These are phyloP conservation scores for Clarias macrocephalus DNA, from an alignment of 2,113 vertebrate genomes.

Conservation along the genomic window DNA sequence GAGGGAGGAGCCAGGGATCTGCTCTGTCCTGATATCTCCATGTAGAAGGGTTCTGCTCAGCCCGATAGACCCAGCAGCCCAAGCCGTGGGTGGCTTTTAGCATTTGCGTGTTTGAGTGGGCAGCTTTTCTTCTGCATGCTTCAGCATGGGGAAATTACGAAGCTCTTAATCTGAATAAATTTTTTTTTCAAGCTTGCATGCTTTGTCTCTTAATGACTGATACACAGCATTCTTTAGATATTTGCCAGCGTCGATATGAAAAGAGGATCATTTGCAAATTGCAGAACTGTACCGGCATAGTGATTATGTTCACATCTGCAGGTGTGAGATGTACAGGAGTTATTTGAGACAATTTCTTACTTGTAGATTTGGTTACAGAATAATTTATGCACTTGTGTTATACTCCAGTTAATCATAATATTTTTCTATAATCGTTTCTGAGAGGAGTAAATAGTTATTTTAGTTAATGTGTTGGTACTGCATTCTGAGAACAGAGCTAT, in stretches of 20 bases:
- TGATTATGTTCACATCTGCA: too few relatives aligned
- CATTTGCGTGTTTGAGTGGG: slow-evolving; percentile 47
- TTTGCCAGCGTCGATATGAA: neutral
- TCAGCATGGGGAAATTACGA: slow-evolving; percentile 47
- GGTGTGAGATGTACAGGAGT: neutral
- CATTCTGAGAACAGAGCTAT: neutral
- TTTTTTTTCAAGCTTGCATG: slow-evolving; percentile 23
- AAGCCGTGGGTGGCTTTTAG: slow-evolving; percentile 51
- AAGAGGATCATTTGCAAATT: neutral
- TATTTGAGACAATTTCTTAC: neutral
- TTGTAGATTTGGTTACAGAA: neutral
- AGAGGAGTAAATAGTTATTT: neutral
- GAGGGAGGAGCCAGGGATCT: slow-evolving; percentile 54
- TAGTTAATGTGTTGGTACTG: neutral
- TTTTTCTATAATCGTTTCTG: neutral
- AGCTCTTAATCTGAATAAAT: slow-evolving; percentile 40
- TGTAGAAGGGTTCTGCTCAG: slow-evolving; percentile 31
- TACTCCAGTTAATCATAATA: neutral
- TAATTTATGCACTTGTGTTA: neutral
- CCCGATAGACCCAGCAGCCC: slow-evolving; percentile 42
- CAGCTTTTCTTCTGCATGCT: slow-evolving; percentile 22
- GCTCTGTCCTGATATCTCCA: slow-evolving; percentile 54
- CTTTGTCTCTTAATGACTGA: slow-evolving; percentile 23
- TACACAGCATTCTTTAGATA: neutral
- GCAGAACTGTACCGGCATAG: neutral